Evolutionary conservation across 2,888 invertebrate genomes (phyloP), one percentile per base, ranked within the genome.

Genomic region (Harpalus rubripes): DNA sequence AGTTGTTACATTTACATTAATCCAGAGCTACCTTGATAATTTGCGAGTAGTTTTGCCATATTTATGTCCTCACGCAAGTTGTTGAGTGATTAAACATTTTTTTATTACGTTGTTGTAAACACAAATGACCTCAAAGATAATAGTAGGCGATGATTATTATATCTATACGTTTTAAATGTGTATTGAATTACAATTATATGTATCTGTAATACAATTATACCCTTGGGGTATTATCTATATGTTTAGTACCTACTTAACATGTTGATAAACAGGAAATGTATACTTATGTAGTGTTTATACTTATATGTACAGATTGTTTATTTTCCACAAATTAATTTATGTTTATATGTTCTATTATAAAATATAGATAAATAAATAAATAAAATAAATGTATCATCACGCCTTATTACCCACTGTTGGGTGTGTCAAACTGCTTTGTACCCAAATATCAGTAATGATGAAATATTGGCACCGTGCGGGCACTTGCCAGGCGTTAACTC

Each of bases 1-100:
- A 68, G 68, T 41, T 68, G 68, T 68, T 68, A 68, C 68, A 68
- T 68, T 68, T 41, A 68, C 68, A 68, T 68, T 12, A 65, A 22
- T 39, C 1, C n/a, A 32, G 39, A 15, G n/a, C 32, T 39, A 68
- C 65, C 65, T 65, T 65, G 65, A 32, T 63, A 44, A 44, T 44
- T 1, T 44, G 2, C 59, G 2, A 32, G 61, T 18, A 8, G 18
- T 63, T 63, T 26, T 63, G 5, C n/a, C 39, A 68, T 32, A 39
- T 68, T 68, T 68, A 22, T 22, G 22, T 22, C 22, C n/a, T 0
- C 39, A 15, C n/a, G 18, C 18, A 16, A 16, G 59, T 68, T 39
- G 7, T 4, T 15, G 8, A 63, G 63, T 68, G 41, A 39, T 68
- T 68, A 68, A n/a, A 68, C 7, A 68, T 68, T 68, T 68, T 15